phyloP scores from a whole-genome alignment of 2,797 vertebrate genomes.

The Carapus acus region DNA sequence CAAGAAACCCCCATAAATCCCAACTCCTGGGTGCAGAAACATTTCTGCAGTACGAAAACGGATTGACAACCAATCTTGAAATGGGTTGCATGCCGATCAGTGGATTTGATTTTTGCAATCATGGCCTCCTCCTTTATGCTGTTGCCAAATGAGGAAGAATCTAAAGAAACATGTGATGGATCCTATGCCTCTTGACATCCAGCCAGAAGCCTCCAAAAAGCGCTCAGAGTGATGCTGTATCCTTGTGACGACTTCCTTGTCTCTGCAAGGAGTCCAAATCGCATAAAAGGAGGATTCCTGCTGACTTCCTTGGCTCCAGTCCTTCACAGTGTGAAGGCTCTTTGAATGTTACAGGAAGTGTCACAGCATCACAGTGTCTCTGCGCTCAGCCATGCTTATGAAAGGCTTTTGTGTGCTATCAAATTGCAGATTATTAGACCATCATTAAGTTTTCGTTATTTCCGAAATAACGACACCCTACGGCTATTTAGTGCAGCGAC shows the following conservation, averaged over 20 bases:
- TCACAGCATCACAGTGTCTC: conserved; percentile 36
- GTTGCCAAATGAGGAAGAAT: conserved; percentile 55
- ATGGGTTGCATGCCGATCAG: no score
- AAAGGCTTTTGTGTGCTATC: conserved; percentile 35
- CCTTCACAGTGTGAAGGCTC: conserved; percentile 44
- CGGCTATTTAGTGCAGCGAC: no score
- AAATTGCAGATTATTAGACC: conserved; percentile 21
- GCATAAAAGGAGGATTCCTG: conserved; percentile 46
- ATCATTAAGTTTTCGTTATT: no score
- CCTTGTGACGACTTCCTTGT: conserved; percentile 55
- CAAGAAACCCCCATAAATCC: neutral
- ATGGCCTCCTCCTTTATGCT: conserved; percentile 32
- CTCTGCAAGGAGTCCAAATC: conserved; percentile 45
- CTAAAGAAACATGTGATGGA: conserved; percentile 30
- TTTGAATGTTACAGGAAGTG: conserved; percentile 54
- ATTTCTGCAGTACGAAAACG: no score
- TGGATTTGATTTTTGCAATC: conserved; percentile 34
- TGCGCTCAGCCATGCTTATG: conserved; percentile 20
- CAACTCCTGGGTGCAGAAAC: no score
- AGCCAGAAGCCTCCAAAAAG: conserved; percentile 26
- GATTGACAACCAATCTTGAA: no score
- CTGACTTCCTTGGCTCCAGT: conserved; percentile 40
- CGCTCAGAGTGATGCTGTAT: conserved; percentile 26
- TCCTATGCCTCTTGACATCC: conserved; percentile 36
- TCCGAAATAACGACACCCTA: no score